These are phyloP conservation scores for Drosophila picticornis DNA, from an alignment of 2,888 invertebrate species.

Conservation along the genomic window DNA sequence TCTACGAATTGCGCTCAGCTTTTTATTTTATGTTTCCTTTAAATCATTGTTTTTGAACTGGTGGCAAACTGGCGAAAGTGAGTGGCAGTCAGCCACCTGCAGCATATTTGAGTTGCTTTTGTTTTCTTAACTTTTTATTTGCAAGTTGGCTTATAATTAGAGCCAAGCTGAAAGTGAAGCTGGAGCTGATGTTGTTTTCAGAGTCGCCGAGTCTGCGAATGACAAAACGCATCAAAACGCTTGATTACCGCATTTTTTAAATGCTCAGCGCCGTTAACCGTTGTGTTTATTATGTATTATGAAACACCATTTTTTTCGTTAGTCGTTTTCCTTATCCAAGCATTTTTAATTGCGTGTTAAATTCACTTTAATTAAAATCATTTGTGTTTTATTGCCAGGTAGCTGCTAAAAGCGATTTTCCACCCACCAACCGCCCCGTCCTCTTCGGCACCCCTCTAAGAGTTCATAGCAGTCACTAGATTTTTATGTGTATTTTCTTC, in stretches of 20 bases:
- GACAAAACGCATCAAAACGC: conserved; percentile 48
- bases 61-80: conserved; percentile 60
- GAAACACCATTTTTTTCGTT: conserved; percentile 23
- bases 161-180: conserved; percentile 51
- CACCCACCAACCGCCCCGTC: conserved; percentile 2
- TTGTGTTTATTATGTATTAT: conserved; percentile 47
- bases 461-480: conserved; percentile 62
- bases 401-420: conserved; percentile 31
- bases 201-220: conserved; percentile 4
- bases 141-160: conserved; percentile 41
- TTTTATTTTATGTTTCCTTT: conserved; percentile 7
- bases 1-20: conserved; percentile 39
- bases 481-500: conserved; percentile 44
- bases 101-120: conserved; percentile 27
- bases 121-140: conserved; percentile 17
- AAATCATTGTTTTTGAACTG: background rate
- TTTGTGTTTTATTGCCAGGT: conserved; percentile 46
- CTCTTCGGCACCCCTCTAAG: conserved; percentile 8
- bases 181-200: conserved; percentile 12
- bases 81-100: conserved; percentile 40
- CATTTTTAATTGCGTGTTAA: conserved; percentile 76
- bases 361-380: conserved; percentile 74
- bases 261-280: conserved; percentile 32
- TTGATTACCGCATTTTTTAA: conserved; percentile 65
- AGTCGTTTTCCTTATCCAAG: conserved; percentile 35